Evolutionary conservation across 2,113 vertebrate genomes (phyloP).

Genomic region (Onychostruthus taczanowskii): DNA sequence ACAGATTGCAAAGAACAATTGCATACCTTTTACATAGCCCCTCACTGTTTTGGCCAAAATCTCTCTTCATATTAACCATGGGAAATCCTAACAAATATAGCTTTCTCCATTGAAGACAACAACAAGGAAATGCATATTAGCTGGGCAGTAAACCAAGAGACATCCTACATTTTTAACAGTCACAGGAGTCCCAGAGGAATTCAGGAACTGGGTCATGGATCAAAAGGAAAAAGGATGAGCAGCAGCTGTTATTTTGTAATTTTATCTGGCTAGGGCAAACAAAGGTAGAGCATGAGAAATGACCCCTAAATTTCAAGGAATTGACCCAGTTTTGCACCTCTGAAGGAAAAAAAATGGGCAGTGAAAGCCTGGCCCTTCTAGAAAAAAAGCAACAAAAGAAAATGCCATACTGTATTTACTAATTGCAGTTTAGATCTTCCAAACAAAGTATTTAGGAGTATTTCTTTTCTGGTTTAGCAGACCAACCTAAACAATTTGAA

Average conservation of each 20-base stretch:
- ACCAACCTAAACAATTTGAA: not conserved
- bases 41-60: not conserved
- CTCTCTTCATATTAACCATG: not conserved
- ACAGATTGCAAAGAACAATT: conserved; percentile 42
- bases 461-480: not conserved
- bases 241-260: conserved; percentile 39
- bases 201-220: conserved; percentile 51
- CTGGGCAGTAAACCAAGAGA: conserved; percentile 31
- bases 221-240: not conserved
- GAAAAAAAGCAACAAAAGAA: not conserved
- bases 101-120: not conserved
- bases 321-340: not conserved
- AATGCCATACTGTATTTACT: not conserved
- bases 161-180: conserved; percentile 40
- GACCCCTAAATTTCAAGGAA: conserved; percentile 16
- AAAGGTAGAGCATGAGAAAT: conserved; percentile 14
- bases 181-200: conserved; percentile 20
- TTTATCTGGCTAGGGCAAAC: conserved; percentile 23
- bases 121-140: conserved; percentile 42
- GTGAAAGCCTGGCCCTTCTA: not conserved
- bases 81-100: conserved; percentile 13
- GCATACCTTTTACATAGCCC: conserved; percentile 13
- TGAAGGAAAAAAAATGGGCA: not conserved
- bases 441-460: not conserved
- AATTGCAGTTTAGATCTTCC: not conserved